These are phyloP conservation scores for Xanthorhoe designata DNA, from an alignment of 2,888 invertebrate species.

Conservation along the genomic window DNA sequence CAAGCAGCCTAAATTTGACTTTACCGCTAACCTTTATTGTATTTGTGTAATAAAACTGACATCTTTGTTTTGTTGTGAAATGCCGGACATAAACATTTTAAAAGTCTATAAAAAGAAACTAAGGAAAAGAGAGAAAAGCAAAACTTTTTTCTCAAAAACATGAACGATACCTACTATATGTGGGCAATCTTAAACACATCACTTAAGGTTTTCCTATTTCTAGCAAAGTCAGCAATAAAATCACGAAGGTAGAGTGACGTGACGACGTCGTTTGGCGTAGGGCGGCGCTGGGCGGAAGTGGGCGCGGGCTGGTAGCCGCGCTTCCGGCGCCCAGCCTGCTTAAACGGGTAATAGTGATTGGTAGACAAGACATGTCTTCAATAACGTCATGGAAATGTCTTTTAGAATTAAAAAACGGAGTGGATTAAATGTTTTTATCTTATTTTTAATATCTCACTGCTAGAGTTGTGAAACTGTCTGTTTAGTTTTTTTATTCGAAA, in stretches of 20 bases:
- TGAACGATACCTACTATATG: not conserved
- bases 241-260: conserved; percentile 29
- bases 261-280: conserved; percentile 32
- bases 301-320: conserved; percentile 48
- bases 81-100: too few relatives aligned
- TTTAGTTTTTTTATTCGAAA: too few relatives aligned
- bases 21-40: too few relatives aligned
- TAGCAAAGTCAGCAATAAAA: conserved; percentile 19
- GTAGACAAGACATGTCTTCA: not conserved
- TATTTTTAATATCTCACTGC: too few relatives aligned
- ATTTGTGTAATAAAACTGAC: too few relatives aligned
- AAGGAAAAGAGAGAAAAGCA: too few relatives aligned
- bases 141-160: not conserved
- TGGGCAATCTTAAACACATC: not conserved
- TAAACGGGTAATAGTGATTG: conserved; percentile 31
- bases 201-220: not conserved
- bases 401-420: too few relatives aligned
- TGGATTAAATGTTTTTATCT: too few relatives aligned
- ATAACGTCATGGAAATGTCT: not conserved
- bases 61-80: too few relatives aligned
- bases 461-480: too few relatives aligned
- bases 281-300: conserved; percentile 46
- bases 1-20: too few relatives aligned
- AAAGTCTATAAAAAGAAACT: too few relatives aligned
- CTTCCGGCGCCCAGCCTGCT: conserved; percentile 44